A percentile compares a stretch with the other conserved stretches of the same genome.
phyloP scores from a whole-genome alignment of 2,113 vertebrate genomes.

The Aleadryas rufinucha region DNA sequence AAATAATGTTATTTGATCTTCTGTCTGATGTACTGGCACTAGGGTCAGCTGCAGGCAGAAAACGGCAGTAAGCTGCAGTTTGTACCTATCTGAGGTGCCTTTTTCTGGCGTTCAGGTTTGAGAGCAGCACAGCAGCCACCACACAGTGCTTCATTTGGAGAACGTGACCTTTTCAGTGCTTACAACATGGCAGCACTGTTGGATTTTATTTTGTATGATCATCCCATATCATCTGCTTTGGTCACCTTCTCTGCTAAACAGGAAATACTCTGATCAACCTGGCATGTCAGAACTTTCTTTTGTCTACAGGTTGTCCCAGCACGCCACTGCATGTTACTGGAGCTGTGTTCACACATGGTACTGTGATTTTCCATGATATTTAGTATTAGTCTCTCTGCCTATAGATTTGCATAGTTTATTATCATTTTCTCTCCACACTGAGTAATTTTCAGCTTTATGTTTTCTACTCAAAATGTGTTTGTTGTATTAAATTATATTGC shows the following conservation, averaged over 20 bases:
- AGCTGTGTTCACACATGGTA: not conserved
- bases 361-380: not conserved
- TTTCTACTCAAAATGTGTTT: not conserved
- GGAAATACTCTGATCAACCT: not conserved
- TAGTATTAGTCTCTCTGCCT: not conserved
- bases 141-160: no score
- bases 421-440: not conserved
- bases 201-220: not conserved
- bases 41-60: not conserved
- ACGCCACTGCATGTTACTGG: not conserved
- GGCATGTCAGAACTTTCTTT: not conserved
- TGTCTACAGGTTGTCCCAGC: not conserved
- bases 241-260: not conserved
- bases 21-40: not conserved
- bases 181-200: not conserved
- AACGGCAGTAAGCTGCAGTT: not conserved
- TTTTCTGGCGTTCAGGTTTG: accelerated
- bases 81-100: not conserved
- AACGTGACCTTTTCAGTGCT: not conserved
- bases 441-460: not conserved
- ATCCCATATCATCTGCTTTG: not conserved
- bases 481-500: not conserved
- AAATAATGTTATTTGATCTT: not conserved
- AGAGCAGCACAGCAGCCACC: not conserved
- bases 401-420: not conserved